A percentile compares a stretch with the other conserved stretches of the same genome.
Evolutionary conservation across 2,888 invertebrate species (phyloP).

Genomic region (Galeruca laticollis): DNA sequence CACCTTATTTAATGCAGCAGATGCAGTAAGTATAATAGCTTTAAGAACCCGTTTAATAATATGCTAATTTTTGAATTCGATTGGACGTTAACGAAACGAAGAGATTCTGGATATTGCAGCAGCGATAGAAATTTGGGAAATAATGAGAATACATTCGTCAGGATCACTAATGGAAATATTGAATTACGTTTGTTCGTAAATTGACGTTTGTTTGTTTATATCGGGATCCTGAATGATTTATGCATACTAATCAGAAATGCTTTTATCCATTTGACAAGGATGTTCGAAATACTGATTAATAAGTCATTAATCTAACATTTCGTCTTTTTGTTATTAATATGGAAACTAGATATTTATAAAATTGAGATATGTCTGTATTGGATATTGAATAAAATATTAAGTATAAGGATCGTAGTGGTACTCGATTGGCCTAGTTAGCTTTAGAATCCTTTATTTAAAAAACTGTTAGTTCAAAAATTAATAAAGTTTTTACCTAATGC

Average conservation of each 20-base stretch:
- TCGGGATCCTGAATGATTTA: not conserved
- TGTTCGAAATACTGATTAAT: no score
- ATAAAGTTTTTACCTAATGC: no score
- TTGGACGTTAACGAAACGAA: not conserved
- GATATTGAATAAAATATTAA: no score
- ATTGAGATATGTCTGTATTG: no score
- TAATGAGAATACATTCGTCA: not conserved
- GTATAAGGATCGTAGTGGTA: no score
- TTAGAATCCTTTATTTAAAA: no score
- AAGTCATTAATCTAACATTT: no score
- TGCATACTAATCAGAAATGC: not conserved
- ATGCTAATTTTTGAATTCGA: slow-evolving; percentile 2
- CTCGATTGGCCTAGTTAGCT: no score
- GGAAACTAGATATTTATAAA: no score
- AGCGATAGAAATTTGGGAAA: not conserved
- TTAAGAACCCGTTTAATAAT: slow-evolving; percentile 3
- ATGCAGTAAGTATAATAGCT: not conserved
- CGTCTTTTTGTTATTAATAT: no score
- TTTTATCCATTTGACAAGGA: not conserved
- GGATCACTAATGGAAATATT: not conserved
- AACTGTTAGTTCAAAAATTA: no score
- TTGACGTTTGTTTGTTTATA: not conserved
- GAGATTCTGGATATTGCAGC: not conserved
- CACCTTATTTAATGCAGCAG: not conserved
- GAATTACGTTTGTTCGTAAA: slow-evolving; percentile 4